phyloP scores from a whole-genome alignment of 1,140 invertebrate genomes.

The Hetaerina americana region DNA sequence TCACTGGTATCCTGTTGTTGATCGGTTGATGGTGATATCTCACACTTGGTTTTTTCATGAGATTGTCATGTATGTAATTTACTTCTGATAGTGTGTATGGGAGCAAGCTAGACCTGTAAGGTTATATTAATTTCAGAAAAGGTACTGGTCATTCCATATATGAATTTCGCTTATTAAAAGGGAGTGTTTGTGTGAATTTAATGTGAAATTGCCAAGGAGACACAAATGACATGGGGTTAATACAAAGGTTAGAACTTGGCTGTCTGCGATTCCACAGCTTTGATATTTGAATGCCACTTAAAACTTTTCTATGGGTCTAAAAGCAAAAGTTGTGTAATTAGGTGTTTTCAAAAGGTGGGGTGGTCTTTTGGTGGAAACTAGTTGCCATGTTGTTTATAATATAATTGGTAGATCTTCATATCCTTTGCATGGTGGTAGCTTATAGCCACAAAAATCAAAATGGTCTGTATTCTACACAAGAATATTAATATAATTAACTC shows the following conservation, averaged over 20 bases:
- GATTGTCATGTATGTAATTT: no score
- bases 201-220: neutral
- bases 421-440: neutral
- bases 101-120: no score
- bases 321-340: neutral
- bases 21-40: no score
- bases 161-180: no score
- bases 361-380: neutral
- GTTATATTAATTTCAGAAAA: no score
- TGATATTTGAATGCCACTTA: neutral
- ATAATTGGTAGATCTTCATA: neutral
- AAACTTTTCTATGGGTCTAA: neutral
- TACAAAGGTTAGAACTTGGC: neutral
- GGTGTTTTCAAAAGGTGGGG: neutral
- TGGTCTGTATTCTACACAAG: neutral
- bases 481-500: neutral
- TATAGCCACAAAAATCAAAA: neutral
- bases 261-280: neutral
- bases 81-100: no score
- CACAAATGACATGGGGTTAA: neutral
- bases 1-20: no score
- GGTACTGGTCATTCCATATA: no score
- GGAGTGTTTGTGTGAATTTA: no score
- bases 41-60: no score
- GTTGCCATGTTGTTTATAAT: neutral